phyloP scores from a whole-genome alignment of 2,113 vertebrate genomes.

The Bombycilla garrulus region DNA sequence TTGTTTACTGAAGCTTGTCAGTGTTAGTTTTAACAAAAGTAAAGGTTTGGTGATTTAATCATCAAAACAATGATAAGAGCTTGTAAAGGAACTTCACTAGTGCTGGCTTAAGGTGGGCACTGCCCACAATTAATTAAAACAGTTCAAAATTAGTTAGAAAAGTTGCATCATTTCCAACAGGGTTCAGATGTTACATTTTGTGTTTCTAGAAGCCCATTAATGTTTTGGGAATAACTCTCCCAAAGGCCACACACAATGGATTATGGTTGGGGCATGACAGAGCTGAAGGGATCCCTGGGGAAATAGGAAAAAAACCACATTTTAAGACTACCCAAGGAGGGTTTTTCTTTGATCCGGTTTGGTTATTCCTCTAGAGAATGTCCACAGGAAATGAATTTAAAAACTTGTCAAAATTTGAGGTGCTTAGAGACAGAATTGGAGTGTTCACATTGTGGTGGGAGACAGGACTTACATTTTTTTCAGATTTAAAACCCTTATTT shows the following conservation, averaged over 20 bases:
- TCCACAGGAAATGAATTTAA: background rate
- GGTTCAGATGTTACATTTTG: background rate
- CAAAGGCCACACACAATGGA: background rate
- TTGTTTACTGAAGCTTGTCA: background rate
- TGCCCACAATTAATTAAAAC: background rate
- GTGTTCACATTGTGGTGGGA: background rate
- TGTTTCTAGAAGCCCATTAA: background rate
- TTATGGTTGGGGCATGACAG: background rate
- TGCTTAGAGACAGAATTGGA: background rate
- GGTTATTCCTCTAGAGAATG: background rate
- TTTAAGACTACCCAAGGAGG: background rate
- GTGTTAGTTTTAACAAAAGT: background rate
- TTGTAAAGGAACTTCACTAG: background rate
- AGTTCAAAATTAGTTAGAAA: background rate
- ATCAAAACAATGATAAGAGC: background rate
- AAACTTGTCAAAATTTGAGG: background rate
- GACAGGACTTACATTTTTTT: background rate
- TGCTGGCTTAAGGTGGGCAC: background rate
- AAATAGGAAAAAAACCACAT: background rate
- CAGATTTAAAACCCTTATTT: background rate
- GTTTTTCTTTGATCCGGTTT: background rate
- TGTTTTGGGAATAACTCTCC: background rate
- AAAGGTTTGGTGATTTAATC: background rate
- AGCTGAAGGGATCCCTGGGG: background rate
- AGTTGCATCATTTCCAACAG: background rate